Evolutionary conservation across 2,888 invertebrate genomes (phyloP).

Genomic region (Cryptus viduatorius): DNA sequence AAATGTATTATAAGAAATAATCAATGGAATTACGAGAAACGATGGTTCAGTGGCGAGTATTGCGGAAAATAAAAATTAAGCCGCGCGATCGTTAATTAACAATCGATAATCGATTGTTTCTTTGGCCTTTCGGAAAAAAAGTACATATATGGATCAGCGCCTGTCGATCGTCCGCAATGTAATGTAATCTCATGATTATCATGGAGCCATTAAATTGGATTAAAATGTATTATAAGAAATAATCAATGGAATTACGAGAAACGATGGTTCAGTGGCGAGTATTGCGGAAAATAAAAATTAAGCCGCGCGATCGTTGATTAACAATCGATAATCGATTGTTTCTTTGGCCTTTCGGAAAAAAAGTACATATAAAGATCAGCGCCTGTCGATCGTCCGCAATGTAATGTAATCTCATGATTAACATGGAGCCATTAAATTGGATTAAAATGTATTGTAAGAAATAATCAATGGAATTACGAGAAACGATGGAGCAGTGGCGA

Average conservation of each 20-base stretch:
- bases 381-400: not conserved
- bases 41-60: not conserved
- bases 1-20: not conserved
- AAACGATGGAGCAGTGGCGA: not conserved
- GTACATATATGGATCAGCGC: not conserved
- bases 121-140: not conserved
- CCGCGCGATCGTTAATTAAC: not conserved
- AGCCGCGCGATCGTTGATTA: not conserved
- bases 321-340: not conserved
- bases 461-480: not conserved
- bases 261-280: not conserved
- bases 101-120: not conserved
- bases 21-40: not conserved
- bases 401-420: slow-evolving; percentile 27
- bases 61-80: not conserved
- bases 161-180: not conserved
- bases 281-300: not conserved
- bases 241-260: not conserved
- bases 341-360: not conserved
- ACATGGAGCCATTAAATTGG: not conserved
- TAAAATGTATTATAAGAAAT: not conserved
- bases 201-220: not conserved
- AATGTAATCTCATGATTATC: slow-evolving; percentile 26
- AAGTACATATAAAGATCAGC: not conserved
- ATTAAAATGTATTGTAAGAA: not conserved